phyloP scores from a whole-genome alignment of 1,140 invertebrate genomes.

The Lucilia sericata region DNA sequence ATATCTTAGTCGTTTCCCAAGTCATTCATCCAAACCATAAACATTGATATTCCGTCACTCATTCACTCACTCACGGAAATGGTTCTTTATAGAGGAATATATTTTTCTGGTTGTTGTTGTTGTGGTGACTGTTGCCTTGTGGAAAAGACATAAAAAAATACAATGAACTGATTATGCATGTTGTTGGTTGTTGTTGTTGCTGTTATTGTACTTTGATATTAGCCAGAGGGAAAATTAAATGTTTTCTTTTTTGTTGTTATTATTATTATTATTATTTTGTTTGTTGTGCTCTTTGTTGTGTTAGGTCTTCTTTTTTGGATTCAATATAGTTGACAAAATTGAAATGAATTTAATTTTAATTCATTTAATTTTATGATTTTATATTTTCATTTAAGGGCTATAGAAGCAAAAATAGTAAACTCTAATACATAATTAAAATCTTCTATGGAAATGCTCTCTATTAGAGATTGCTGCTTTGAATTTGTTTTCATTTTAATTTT shows the following conservation, averaged over 20 bases:
- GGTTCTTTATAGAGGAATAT: neutral
- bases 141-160: neutral
- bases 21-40: slow-evolving; percentile 3
- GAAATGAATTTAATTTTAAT: neutral
- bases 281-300: neutral
- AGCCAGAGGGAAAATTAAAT: neutral
- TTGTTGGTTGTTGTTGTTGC: neutral
- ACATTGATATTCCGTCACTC: neutral
- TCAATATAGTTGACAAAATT: slow-evolving; percentile 9
- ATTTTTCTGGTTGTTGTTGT: neutral
- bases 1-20: neutral
- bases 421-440: too few species aligned
- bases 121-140: too few species aligned
- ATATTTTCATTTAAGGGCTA: neutral
- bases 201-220: neutral
- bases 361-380: neutral
- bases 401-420: too few species aligned
- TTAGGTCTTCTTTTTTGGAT: neutral
- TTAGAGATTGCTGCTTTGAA: too few species aligned
- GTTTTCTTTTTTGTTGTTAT: neutral
- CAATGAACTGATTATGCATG: neutral
- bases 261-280: neutral
- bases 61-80: neutral
- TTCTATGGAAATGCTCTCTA: too few species aligned
- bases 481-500: too few species aligned